phyloP scores from a whole-genome alignment of 53 echinoderm and acorn worm species.

The Patiria pectinifera region DNA sequence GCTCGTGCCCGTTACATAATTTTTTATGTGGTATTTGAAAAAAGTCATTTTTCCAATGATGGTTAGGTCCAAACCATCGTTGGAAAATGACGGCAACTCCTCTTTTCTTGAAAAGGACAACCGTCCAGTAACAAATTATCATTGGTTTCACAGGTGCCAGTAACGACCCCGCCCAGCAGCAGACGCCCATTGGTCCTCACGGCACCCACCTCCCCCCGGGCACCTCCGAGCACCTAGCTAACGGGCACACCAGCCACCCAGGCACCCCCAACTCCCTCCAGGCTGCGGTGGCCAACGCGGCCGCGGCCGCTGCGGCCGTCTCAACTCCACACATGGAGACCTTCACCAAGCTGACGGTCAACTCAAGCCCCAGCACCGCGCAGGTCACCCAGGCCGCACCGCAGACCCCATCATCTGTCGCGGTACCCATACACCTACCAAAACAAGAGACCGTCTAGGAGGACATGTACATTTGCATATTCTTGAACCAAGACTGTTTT shows the following conservation, averaged over 20 bases:
- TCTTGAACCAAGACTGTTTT: background rate
- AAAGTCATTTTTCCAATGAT: too few relatives aligned
- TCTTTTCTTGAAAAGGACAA: background rate
- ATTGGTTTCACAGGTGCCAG: constrained; percentile 59
- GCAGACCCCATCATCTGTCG: constrained; percentile 54
- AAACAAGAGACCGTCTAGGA: constrained; percentile 74
- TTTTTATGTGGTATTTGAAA: too few relatives aligned
- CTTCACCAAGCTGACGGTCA: constrained; percentile 31
- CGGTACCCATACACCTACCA: constrained; percentile 89
- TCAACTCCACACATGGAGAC: constrained; percentile 34
- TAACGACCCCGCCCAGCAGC: constrained; percentile 78
- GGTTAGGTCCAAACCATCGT: too few relatives aligned
- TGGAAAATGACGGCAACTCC: background rate
- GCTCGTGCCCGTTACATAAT: too few relatives aligned
- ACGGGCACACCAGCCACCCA: constrained; percentile 73
- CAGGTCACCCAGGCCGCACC: constrained; percentile 41
- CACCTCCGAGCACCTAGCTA: constrained; percentile 74
- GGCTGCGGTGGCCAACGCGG: constrained; percentile 35
- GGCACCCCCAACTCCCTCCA: constrained; percentile 57
- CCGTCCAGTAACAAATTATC: background rate
- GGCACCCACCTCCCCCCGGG: constrained; percentile 71
- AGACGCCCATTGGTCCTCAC: constrained; percentile 65
- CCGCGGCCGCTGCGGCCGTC: constrained; percentile 20
- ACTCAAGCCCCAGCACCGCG: background rate
- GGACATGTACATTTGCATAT: background rate